Evolutionary conservation across 2,888 invertebrate species (phyloP), one percentile per base, ranked within the genome.

Genomic region (Hirtodrosophila confusa): DNA sequence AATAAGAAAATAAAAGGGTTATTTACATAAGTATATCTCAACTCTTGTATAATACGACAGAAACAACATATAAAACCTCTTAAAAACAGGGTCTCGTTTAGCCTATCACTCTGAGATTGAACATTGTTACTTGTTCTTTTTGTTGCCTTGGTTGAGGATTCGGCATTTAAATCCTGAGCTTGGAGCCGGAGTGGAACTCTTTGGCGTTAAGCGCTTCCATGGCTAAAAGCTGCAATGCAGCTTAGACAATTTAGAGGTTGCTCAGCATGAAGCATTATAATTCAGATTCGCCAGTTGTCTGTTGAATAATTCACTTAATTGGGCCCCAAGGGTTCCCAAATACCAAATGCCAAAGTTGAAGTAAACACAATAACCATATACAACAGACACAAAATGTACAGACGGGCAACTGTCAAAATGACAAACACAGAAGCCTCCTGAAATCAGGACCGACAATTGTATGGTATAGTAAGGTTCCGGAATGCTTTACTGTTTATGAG

Each of bases 301-400:
- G 36, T 66, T 86, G 80, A 82, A 82, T 82, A 80, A 84, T 86
- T 82, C 73, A 82, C 66, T 57, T 82, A 82, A 84, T 84, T 86
- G 78, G 65, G 45, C 70, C 66, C 78, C 47, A 45, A 63, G 69
- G 75, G 35, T 39, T 29, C 17, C 33, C 11, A 44, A 51, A 29
- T 11, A 17, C 8, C 48, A 63, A 80, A 74, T 75, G 80, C 55
- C 75, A 80, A 55, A 75, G 65, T 70, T 53, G 54, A 73, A 66
- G 70, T 41, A 43, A 72, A 53, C 37, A 56, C 17, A 49, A 40
- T 5, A 58, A 51, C 68, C 43, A 31, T 35, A 47, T 29, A 55
- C 37, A 57, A 49, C 36, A 39, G 11, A 23, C 31, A 33, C 29
- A 17, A 23, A 17, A 31, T 45, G 23, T 36, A 43, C 9, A 17